These are phyloP conservation scores for Chaetops frenatus DNA, from an alignment of 2,113 vertebrate genomes.

Conservation along the genomic window DNA sequence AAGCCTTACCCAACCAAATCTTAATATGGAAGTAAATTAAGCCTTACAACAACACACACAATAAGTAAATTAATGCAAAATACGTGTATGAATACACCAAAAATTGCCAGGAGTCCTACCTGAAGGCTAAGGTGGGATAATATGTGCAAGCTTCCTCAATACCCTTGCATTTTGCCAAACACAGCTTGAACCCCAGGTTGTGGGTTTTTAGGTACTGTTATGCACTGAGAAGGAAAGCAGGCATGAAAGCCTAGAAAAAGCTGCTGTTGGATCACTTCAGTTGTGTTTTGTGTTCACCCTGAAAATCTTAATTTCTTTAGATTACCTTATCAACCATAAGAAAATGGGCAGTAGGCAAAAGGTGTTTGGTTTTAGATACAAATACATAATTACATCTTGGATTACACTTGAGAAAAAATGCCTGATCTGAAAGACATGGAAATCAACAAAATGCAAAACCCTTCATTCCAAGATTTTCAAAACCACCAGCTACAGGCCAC, in stretches of 20 bases:
- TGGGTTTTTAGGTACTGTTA: not conserved
- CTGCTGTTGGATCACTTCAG: not conserved
- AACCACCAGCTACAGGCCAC: not conserved
- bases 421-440: not conserved
- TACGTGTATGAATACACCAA: not conserved
- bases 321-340: not conserved
- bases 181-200: not conserved
- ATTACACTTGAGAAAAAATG: not conserved
- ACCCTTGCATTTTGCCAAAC: not conserved
- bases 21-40: constrained; percentile 35
- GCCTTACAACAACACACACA: not conserved
- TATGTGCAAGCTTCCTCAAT: not conserved
- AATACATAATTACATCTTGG: not conserved
- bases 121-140: too few relatives aligned
- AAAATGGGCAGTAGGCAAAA: not conserved
- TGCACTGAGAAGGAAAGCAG: not conserved
- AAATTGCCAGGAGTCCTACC: not conserved
- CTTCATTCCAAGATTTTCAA: not conserved
- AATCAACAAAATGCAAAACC: not conserved
- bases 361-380: not conserved
- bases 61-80: not conserved
- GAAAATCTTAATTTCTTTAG: not conserved
- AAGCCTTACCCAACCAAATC: not conserved
- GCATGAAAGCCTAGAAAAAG: not conserved
- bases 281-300: not conserved